Base-by-base conservation (phyloP, 2,113 vertebrate genomes). In the Catagonus wagneri region DNA sequence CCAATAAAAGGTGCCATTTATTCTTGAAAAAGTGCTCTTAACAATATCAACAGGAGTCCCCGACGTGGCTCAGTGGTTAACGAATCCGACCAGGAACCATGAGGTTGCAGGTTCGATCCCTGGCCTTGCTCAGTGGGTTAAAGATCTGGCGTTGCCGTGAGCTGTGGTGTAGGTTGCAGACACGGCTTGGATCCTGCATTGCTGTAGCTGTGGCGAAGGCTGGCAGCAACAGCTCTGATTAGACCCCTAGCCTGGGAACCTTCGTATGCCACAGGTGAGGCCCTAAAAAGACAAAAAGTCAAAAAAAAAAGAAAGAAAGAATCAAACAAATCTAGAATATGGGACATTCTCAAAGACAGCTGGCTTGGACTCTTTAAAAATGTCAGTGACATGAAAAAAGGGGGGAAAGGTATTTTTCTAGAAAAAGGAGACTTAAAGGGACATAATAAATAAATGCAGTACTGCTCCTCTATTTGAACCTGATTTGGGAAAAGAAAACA, bases 1-100 rank as follows among this genome's bases (percentile, higher is more conserved):
- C 5, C 10, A 29, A n/a, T 15, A 72, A 10, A 34, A 29, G 5
- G 1, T n/a, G 6, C 1, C 8, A n/a, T 72, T 6, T n/a, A 58
- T 27, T 92, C 68, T 74, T 63, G 86, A 86, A 86, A 74, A 72
- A 83, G 52, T 3, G 2, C 13, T 69, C 5, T 39, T 72, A 68
- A 58, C 23, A 34, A 0, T 78, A 19, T 76, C 25, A 65, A 23
- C 16, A 63, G 22, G 90, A 93, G 25, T 44, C 8, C 44, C 44
- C 8, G 44, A 6, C 44, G 8, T 44, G 44, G 44, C 44, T 4
- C 44, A 44, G 44, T 44, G 44, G 44, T 4, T 44, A 44, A 44
- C 4, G 44, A 44, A 44, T 8, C 44, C 8, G 44, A 44, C 44
- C 8, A 44, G 44, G 44, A 44, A 6, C 44, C 44, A 44, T 44